Evolutionary conservation across 2,888 invertebrate species (phyloP), one percentile per base, ranked within the genome.

Genomic region (Endomychus coccineus): DNA sequence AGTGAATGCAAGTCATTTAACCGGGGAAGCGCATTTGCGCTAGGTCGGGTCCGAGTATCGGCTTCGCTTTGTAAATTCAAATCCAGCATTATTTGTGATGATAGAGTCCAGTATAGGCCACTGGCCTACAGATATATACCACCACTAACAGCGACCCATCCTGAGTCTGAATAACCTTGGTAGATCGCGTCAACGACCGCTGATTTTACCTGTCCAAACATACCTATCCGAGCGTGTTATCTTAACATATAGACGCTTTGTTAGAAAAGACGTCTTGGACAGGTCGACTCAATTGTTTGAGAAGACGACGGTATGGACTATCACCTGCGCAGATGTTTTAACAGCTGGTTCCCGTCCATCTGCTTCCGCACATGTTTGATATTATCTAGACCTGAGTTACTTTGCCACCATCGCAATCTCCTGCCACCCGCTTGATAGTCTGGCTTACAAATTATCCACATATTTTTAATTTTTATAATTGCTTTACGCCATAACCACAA

Each of bases 291-390:
- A 27, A 23, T 15, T 22, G 14, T 21, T 21, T n/a, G 13, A 21
- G 13, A n/a, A 24, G 23, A 38, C 28, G 38, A 33, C 30, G 27
- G 38, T 24, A 21, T 24, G 7, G 21, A 25, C 21, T 33, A 33
- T 34, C 38, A 52, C 51, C 51, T 54, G 48, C 46, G 52, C 55
- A 58, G 58, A 56, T 59, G 54, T 52, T 52, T 41, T 34, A 55
- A 52, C 59, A 59, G 61, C 58, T 61, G 60, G 56, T 52, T 52
- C 48, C 47, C 51, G 49, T 59, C 61, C 62, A 61, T 62, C 59
- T 58, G 60, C 58, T 58, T 59, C 58, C 58, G 61, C 58, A 59
- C 56, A 57, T 56, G 55, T 49, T 37, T 43, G 42, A 50, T 49
- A 45, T 37, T 45, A 49, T 49, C 45, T 39, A 38, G 33, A 38